Evolutionary conservation across 2,797 vertebrate species (phyloP).

Genomic region (Heterohyrax brucei): DNA sequence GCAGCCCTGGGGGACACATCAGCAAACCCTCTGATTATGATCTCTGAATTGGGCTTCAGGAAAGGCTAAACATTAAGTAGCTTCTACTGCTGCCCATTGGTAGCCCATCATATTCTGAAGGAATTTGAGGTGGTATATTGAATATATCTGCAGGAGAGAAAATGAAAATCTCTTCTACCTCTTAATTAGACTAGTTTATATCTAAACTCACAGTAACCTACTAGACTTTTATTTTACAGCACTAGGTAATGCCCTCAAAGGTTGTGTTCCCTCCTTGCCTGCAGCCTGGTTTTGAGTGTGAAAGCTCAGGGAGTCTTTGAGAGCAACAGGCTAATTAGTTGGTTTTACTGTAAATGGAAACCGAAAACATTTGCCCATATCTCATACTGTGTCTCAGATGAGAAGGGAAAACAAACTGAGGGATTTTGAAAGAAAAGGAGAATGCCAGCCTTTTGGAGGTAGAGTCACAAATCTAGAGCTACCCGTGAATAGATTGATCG

Average conservation of each 20-base stretch:
- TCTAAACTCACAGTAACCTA: not conserved
- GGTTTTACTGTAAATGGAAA: not conserved
- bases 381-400: not conserved
- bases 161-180: not conserved
- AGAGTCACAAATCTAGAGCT: not conserved
- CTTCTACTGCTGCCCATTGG: not conserved
- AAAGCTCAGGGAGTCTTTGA: not conserved
- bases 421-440: not conserved
- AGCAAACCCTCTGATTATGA: not conserved
- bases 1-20: not conserved
- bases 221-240: not conserved
- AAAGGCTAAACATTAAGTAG: not conserved
- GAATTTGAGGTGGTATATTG: not conserved
- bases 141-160: not conserved
- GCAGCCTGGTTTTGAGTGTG: not conserved
- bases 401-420: not conserved
- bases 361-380: not conserved
- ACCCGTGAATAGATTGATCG: not conserved
- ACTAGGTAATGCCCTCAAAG: not conserved
- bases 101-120: not conserved
- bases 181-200: not conserved
- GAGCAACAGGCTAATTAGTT: not conserved
- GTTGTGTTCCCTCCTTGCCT: not conserved
- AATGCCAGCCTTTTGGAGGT: not conserved
- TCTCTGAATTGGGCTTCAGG: not conserved